These are phyloP conservation scores for Brevimyrus niger DNA, from an alignment of 2,113 vertebrate genomes.

Conservation along the genomic window DNA sequence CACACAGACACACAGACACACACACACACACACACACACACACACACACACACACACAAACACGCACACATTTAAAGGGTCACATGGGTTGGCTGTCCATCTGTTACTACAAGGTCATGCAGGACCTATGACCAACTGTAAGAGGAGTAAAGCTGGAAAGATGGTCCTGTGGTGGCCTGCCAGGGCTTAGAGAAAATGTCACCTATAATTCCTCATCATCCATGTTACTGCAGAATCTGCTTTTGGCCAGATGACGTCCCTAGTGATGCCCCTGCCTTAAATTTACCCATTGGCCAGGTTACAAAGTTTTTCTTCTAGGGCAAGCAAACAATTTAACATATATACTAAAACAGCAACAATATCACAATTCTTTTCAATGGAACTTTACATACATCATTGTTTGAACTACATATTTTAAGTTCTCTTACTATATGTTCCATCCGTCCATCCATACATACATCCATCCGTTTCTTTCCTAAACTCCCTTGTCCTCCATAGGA, in stretches of 20 bases:
- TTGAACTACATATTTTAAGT: not conserved
- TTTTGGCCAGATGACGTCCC: too few relatives aligned
- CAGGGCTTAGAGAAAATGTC: not conserved
- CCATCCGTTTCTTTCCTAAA: not conserved
- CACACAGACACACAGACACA: not conserved
- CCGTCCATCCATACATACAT: not conserved
- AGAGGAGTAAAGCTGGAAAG: not conserved
- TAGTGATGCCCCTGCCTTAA: too few relatives aligned
- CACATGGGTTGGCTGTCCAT: not conserved
- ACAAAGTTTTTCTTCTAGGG: not conserved
- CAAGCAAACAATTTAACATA: not conserved
- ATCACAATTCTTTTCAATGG: not conserved
- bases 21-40: too few relatives aligned
- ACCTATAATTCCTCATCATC: not conserved
- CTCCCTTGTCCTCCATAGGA: not conserved
- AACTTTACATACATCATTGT: not conserved
- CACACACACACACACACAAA: too few relatives aligned
- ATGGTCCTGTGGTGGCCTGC: not conserved
- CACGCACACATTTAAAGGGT: not conserved
- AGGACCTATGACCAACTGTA: not conserved
- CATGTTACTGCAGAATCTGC: not conserved
- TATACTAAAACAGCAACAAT: not conserved
- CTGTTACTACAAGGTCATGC: not conserved
- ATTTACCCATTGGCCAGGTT: not conserved
- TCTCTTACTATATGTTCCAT: not conserved